Evolutionary conservation across 2,113 vertebrate species (phyloP).

Genomic region (Neogobius melanostomus): DNA sequence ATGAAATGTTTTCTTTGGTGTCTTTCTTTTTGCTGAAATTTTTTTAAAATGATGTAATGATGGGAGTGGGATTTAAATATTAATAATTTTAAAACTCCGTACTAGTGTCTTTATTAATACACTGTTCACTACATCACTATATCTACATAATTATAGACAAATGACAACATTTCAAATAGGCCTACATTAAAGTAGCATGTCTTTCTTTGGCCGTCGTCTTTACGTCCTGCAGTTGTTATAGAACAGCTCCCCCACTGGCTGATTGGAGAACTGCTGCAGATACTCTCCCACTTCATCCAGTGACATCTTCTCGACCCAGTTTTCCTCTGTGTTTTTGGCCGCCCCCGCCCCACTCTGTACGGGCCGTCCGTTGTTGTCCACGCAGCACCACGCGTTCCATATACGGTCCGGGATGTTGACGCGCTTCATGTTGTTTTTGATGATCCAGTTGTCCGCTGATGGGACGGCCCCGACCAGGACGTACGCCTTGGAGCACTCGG

Average conservation of each 20-base stretch:
- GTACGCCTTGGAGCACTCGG: constrained; percentile 63
- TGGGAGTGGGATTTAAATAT: no score
- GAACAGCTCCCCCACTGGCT: constrained; percentile 69
- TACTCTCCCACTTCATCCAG: constrained; percentile 60
- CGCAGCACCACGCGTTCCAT: constrained; percentile 78
- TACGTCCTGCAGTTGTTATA: constrained; percentile 62
- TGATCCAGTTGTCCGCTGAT: constrained; percentile 70
- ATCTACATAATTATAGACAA: background rate
- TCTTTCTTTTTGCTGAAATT: no score
- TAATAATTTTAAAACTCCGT: background rate
- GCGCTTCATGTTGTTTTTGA: constrained; percentile 71
- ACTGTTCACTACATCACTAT: background rate
- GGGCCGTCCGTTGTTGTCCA: constrained; percentile 64
- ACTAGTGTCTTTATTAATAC: constrained; percentile 1
- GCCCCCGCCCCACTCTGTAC: constrained; percentile 60
- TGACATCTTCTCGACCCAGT: constrained; percentile 59
- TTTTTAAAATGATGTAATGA: no score
- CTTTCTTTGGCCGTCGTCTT: background rate
- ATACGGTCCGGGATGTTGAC: constrained; percentile 77
- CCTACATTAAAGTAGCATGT: background rate
- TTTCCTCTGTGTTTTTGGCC: constrained; percentile 70
- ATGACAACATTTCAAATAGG: background rate
- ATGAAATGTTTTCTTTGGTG: no score
- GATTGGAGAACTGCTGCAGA: constrained; percentile 64
- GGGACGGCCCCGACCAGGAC: constrained; percentile 75